Conservation (phyloP, 2,797 vertebrate genomes). For the Luscinia megarhynchos region DNA sequence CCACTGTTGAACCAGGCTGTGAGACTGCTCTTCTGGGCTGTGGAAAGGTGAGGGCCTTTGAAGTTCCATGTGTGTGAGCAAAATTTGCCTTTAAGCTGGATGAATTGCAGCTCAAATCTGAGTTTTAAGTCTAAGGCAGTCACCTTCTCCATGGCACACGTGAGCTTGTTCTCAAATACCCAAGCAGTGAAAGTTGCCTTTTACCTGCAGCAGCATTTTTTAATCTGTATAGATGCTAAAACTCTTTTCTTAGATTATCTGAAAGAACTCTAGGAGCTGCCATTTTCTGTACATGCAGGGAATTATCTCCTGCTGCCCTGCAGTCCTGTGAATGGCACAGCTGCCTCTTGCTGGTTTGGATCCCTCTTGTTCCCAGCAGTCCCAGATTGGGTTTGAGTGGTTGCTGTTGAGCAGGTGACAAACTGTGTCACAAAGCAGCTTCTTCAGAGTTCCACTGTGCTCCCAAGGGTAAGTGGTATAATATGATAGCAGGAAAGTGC, state of each 20-base stretch:
- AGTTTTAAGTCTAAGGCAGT: not conserved
- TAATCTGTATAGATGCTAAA: not conserved
- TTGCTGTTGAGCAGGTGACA: not conserved
- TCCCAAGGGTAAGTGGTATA: not conserved
- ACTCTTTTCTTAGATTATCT: not conserved
- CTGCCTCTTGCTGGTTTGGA: not conserved
- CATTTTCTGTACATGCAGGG: not conserved
- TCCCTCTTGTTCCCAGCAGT: not conserved
- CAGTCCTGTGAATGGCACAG: not conserved
- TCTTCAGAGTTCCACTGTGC: not conserved
- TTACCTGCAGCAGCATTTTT: not conserved
- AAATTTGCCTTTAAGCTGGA: conserved; percentile 23
- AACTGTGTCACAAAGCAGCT: not conserved
- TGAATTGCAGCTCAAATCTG: conserved; percentile 9
- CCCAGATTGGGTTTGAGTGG: not conserved
- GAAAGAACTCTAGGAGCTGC: not conserved
- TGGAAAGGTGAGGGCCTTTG: not conserved
- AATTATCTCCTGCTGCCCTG: not conserved
- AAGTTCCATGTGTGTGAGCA: not conserved
- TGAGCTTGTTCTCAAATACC: not conserved
- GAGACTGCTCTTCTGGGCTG: not conserved
- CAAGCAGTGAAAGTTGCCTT: not conserved
- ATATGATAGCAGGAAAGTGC: not conserved
- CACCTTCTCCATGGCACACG: not conserved
- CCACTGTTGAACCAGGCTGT: not conserved